Evolutionary conservation across 2,113 vertebrate genomes (phyloP), one percentile per base, ranked within the genome.

Genomic region (Nibea albiflora): DNA sequence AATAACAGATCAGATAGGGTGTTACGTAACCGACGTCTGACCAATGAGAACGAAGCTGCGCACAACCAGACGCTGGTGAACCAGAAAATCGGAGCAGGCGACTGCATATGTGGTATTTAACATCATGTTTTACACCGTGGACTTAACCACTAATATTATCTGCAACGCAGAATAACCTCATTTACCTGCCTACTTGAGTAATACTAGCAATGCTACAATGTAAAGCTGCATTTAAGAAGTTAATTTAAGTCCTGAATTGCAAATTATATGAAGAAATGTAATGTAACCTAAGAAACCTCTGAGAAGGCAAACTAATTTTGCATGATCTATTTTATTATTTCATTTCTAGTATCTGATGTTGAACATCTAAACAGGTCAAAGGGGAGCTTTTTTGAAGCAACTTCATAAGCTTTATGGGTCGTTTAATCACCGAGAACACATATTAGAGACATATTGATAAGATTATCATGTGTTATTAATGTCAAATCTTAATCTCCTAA

Each of bases 1-100:
- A 96, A 95, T 95, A n/a, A 64, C 8, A 64, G 50, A n/a, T 5
- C 64, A 14, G 47, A 49, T 31, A 64, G 5, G 1, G 0, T 17
- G 1, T 74, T 74, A 88, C 85, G 89, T 89, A 76, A 1, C 1
- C 0, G 0, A 0, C 0, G 0, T 39, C 4, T 9, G 66, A 20
- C 90, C 91, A 93, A 89, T 92, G 9, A 83, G 15, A 88, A 54
- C 1, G 9, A 54, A 67, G 67, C 63, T 63, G 5, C 20, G 58
- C 53, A 19, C 31, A n/a, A 62, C 1, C 5, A 52, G 78, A 79
- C 80, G 79, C 64, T 75, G n/a, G 11, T 79, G 54, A 81, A 76
- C 64, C 42, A 57, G 74, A 46, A 39, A 60, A 22, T 63, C 47
- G 71, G 20, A 22, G 2, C 60, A 54, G 19, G 61, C 24, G 46